Evolutionary conservation across 2,888 invertebrate genomes (phyloP), one percentile per base, ranked within the genome.

Genomic region (Harpalus rufipes): DNA sequence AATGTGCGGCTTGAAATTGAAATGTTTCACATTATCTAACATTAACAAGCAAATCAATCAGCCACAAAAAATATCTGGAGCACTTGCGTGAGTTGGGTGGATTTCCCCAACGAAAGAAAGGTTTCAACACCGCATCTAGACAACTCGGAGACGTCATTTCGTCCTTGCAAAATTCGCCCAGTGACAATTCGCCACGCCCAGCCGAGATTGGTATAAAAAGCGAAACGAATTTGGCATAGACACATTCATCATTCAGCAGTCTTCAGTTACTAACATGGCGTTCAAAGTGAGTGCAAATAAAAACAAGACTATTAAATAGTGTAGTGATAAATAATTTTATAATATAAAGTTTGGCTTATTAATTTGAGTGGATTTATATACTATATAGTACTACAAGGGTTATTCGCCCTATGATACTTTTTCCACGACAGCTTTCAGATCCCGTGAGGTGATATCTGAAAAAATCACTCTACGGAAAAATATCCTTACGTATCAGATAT

Each of bases 141-240:
- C 72, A 18, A 0, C 18, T 12, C 41, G 16, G 68, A 61, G 59
- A 12, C 10, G 0, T 44, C 39, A 44, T 74, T 18, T 44, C 6
- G 16, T 68, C 72, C 72, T 74, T 74, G 41, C 72, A 74, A 74
- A 74, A 44, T 74, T 8, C 32, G 10, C 39, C 32, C 44, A 74
- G 41, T 68, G 39, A 68, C 32, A 39, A 68, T 68, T 39, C 12
- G 2, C 51, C 83, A 58, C 74, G 32, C 83, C 74, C 74, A 41
- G 72, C 65, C n/a, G 51, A 56, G 56, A 25, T 32, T 76, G 18
- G 61, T 83, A 83, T 83, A 83, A 41, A 83, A 61, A n/a, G 8
- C 21, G 7, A 8, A 12, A 4, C 6, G 12, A 41, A 14, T 74
- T 83, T 76, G 61, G 63, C 41, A 83, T 63, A 51, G 10, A 76